Base-by-base conservation (phyloP, 2,113 vertebrate species). In the Chaenocephalus aceratus region DNA sequence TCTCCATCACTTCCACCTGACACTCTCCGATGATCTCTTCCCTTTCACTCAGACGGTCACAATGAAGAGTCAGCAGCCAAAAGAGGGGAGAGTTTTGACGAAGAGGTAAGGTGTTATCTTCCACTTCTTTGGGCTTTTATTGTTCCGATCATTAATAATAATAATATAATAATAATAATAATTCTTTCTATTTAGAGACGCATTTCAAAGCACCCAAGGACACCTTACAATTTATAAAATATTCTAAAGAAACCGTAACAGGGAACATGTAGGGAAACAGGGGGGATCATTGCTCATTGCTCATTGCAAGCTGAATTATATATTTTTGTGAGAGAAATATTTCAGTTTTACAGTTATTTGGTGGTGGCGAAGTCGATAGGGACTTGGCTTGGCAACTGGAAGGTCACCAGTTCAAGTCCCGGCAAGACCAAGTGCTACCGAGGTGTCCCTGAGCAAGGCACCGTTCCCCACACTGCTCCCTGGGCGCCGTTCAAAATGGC, bases 31-130 rank as follows among this genome's bases (percentile, higher is more conserved):
- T 46, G 7, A 23, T 57, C 62, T 78, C 30, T 53, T 53, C 7
- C 81, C 62, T 77, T 53, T 78, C 65, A 34, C 59, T 52, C 72
- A 84, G 57, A 52, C 48, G n/a, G 53, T 61, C 15, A 65, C 64
- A n/a, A 67, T 83, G 79, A 77, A 34, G 79, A 82, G 34, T 13
- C 69, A 56, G 62, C 45, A 63, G 61, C 57, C 12, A 6, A 48
- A 80, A 6, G 57, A 61, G 11, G 56, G 66, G 52, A 77, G 16
- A 68, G 16, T 34, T 49, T 59, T 8, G 0, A 36, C 45, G 5
- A 75, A 15, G 52, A 85, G 89, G 88, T 89, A 78, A 71, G 5
- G 36, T 46, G 41, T 12, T 0, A 45, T 58, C 36, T 21, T 67
- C 3, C 67, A 10, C 51, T 69, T 44, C 15, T 52, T 36, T 41